phyloP scores from a whole-genome alignment of 2,888 invertebrate genomes.

The Drosophila ezoana region DNA sequence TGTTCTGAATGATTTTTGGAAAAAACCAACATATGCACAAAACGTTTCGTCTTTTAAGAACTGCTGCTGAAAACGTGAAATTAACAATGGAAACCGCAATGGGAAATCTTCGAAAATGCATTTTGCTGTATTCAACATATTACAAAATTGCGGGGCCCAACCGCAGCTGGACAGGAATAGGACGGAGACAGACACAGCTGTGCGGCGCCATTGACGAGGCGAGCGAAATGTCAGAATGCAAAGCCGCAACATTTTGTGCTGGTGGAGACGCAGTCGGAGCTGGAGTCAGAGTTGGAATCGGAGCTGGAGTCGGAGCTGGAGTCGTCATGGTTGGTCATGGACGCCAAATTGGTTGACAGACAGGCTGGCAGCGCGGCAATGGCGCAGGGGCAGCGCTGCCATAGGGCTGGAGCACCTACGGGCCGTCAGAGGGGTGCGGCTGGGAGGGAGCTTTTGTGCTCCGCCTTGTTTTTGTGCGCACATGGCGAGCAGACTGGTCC shows the following conservation, averaged over 20 bases:
- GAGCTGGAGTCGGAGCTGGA: slow-evolving; percentile 26
- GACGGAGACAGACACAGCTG: slow-evolving; percentile 5
- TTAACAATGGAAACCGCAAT: slow-evolving; percentile 44
- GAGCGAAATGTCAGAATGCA: slow-evolving; percentile 63
- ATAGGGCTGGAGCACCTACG: slow-evolving; percentile 36
- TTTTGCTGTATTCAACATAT: slow-evolving; percentile 18
- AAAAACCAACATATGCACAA: slow-evolving; percentile 10
- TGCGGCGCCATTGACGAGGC: slow-evolving; percentile 32
- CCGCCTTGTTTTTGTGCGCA: slow-evolving; percentile 72
- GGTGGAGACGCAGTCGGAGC: slow-evolving; percentile 11
- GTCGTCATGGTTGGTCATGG: slow-evolving; percentile 81
- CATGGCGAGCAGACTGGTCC: slow-evolving; percentile 47
- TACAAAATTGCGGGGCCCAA: slow-evolving; percentile 38
- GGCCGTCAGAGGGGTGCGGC: slow-evolving; percentile 15
- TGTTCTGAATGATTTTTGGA: not conserved
- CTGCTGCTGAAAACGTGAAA: slow-evolving; percentile 16
- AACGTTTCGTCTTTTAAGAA: not conserved
- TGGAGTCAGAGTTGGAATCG: slow-evolving; percentile 8
- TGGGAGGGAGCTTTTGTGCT: slow-evolving; percentile 47
- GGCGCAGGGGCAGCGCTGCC: slow-evolving; percentile 55
- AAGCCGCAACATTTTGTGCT: slow-evolving; percentile 42
- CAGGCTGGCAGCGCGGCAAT: slow-evolving; percentile 61
- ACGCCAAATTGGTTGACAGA: slow-evolving; percentile 81
- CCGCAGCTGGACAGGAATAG: slow-evolving; percentile 50
- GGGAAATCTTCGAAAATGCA: slow-evolving; percentile 35